Base-by-base conservation (phyloP, 1,140 invertebrate genomes). In the Lasioglossum albipes region DNA sequence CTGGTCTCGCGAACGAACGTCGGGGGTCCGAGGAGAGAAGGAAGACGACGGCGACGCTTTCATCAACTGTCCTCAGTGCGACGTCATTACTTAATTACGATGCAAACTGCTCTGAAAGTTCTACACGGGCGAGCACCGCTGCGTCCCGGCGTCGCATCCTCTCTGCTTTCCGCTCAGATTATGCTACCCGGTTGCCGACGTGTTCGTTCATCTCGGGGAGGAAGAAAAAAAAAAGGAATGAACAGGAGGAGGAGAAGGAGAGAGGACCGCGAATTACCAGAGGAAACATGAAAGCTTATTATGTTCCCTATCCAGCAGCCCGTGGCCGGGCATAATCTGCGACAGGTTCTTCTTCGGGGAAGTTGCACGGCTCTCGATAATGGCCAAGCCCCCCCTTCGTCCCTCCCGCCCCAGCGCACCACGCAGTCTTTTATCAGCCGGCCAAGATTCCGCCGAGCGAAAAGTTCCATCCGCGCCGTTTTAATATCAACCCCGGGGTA, bases 1-100 rank as follows among this genome's bases (percentile, higher is more conserved):
- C 64, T 57, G 18, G 52, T 45, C 75, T 64, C 68, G 59, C n/a
- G 57, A 67, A 68, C 61, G 79, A 57, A 57, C 74, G 77, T 64
- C 45, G 67, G 61, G 59, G 68, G 49, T 68, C 66, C 42, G 42
- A 73, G n/a, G 7, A 18, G 68, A 12, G 10, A 13, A 13, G 45
- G 13, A 13, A 12, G 10, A 12, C 45, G 45, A 10, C 54, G 10
- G 7, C 45, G 45, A 10, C 54, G 27, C 45, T 52, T 71, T 62
- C 82, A 78, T 84, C 66, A 68, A 79, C 75, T 79, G 80, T 82
- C 68, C 83, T 69, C 62, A 36, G 20, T 69, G 49, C n/a, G 72
- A 82, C 79, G 85, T 86, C 80, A 85, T 85, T 86, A 82, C 75
- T 86, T 86, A 85, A 86, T 86, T 86, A 86, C 85, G 83, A 86